Evolutionary conservation across 2,797 vertebrate genomes (phyloP), one percentile per base, ranked within the genome.

Genomic region (Parambassis ranga): DNA sequence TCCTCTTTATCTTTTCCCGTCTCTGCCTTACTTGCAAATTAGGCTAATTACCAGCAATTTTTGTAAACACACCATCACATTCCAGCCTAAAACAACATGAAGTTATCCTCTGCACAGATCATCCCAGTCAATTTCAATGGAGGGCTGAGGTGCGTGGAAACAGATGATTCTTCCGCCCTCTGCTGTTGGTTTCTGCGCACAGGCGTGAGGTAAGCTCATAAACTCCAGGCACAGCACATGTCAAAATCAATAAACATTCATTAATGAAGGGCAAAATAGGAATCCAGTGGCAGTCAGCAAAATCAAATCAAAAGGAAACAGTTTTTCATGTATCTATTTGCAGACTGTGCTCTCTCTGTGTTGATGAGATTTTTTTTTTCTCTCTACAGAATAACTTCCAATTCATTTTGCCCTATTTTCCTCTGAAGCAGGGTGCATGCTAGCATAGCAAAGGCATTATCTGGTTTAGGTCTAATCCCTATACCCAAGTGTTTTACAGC

Each of bases 381-480:
- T 35, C n/a, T 55, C 23, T 14, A 44, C 33, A 46, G 15, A 72
- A 72, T 66, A 84, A 78, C 70, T 81, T 86, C 62, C 61, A 66
- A 73, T 83, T 83, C 75, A 79, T 85, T 86, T 78, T 83, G 69
- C 61, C 79, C 81, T 88, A 80, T 83, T 90, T 90, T 85, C 62
- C 41, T 81, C 59, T 72, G 77, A 79, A 64, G 71, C 44, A 51
- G 58, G 58, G 60, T 38, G 56, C 66, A 74, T 31, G 71, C 52
- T 55, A 51, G 79, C 83, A 81, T 66, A 71, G 65, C 71, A 19
- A 73, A 79, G 61, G 66, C 71, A 83, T 89, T 83, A 85, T 88
- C 81, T 82, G 70, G 67, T 87, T 86, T 75, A 75, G 61, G 75
- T 87, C 77, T 90, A 89, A 90, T 89, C 87, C 82, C 33, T 85